Evolutionary conservation across 2,888 invertebrate species (phyloP), one percentile per base, ranked within the genome.

Genomic region (Abrostola triplasia): DNA sequence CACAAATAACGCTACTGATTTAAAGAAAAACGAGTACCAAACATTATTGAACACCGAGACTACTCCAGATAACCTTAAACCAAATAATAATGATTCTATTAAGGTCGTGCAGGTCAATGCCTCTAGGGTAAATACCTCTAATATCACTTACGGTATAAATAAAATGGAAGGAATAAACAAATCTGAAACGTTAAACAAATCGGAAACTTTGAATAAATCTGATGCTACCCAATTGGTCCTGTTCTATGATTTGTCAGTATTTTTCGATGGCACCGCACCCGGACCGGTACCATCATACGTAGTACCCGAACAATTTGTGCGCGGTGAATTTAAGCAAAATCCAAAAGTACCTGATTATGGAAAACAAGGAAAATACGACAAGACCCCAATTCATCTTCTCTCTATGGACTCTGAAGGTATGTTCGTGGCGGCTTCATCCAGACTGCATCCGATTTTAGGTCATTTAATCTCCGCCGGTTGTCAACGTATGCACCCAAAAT

Each of bases 401-500:
- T 85, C 90, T 10, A 75, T 93, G 11, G 86, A 86, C 48, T 70
- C 84, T n/a, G 89, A 90, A 50, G 93, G 93, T 5, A 64, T 69
- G n/a, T 93, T 93, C 72, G 72, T 93, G 5, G 88, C 93, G 36
- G 88, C 91, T 35, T 81, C 90, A 5, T 79, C 87, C 0, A 83
- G 73, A 36, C 72, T 84, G 36, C 92, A 94, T 77, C 92, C 90
- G 8, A 88, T 93, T 64, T 82, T 94, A 57, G 84, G 83, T 12
- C 81, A 88, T 64, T 65, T 94, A 50, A 73, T 92, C 36, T 76
- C 86, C 0, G 78, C 81, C 52, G 87, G 83, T 12, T 89, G 84
- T 64, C 87, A 86, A 75, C 84, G 85, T 55, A 68, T 87, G 65
- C 81, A 79, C 37, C 92, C 93, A 2, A 87, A 81, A 70, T 84